Evolutionary conservation across 2,797 vertebrate genomes (phyloP).

Genomic region (Nyctibius grandis): DNA sequence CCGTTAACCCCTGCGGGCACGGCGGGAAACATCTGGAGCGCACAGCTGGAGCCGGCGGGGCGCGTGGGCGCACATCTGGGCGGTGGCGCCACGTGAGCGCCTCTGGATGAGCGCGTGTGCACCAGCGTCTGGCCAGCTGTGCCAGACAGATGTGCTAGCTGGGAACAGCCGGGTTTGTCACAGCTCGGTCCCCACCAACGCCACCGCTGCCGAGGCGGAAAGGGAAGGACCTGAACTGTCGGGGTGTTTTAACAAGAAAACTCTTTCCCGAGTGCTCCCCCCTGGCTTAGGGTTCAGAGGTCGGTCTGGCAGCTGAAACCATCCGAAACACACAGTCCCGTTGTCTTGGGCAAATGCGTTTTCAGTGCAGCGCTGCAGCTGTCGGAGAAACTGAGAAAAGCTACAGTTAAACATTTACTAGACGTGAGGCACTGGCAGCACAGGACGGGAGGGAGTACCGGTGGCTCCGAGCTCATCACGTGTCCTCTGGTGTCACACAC

Average conservation of each 20-base stretch:
- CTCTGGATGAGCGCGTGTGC: background rate
- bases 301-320: background rate
- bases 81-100: background rate
- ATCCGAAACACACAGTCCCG: fast-evolving
- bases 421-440: fast-evolving
- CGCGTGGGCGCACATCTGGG: background rate
- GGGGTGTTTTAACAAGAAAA: too few species aligned
- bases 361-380: fast-evolving
- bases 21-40: background rate
- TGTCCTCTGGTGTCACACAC: background rate
- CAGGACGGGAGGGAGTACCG: fast-evolving
- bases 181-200: fast-evolving
- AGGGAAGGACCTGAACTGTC: fast-evolving
- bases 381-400: fast-evolving
- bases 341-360: fast-evolving
- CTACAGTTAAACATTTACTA: fast-evolving
- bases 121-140: background rate
- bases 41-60: background rate
- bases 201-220: fast-evolving
- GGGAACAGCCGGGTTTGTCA: background rate
- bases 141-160: background rate
- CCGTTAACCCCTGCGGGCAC: background rate
- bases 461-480: background rate
- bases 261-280: fast-evolving
- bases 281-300: too few species aligned